Percentiles rank a stretch among this genome's conserved stretches.
These are phyloP conservation scores for Montipora efflorescens DNA, from an alignment of 64 coral and sea anemone species.

Conservation along the genomic window DNA sequence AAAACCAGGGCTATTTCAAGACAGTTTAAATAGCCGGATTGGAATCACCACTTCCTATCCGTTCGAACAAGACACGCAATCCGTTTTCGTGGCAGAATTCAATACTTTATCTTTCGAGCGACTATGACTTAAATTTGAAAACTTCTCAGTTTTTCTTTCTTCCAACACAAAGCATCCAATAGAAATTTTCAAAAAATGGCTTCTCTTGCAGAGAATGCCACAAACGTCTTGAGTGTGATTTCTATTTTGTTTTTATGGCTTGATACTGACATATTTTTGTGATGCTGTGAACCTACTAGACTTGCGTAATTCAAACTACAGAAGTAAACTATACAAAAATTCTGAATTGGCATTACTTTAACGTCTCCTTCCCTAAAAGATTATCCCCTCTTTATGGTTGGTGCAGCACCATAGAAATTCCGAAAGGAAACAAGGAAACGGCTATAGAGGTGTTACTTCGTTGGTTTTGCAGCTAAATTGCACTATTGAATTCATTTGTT, in stretches of 20 bases:
- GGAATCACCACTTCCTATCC: too few species aligned
- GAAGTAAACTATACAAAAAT: constrained; percentile 23
- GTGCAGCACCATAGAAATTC: constrained; percentile 14
- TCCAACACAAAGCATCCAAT: not conserved
- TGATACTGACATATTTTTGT: not conserved
- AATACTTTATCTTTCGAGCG: too few species aligned
- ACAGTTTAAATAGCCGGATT: too few species aligned
- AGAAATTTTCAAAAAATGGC: too few species aligned
- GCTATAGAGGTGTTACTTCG: too few species aligned
- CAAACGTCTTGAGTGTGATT: too few species aligned
- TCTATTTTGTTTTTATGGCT: not conserved
- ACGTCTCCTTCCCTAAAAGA: not conserved
- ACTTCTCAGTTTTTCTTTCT: not conserved
- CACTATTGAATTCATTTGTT: not conserved
- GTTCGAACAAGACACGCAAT: too few species aligned
- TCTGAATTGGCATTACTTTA: not conserved
- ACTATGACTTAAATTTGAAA: not conserved
- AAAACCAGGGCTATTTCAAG: too few species aligned
- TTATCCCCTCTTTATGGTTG: not conserved
- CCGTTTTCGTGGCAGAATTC: too few species aligned
- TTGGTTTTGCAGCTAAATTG: not conserved
- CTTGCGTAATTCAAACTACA: not conserved
- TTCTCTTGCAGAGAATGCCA: too few species aligned
- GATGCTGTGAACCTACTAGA: not conserved
- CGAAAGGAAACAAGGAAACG: not conserved